Conservation (phyloP, 1,140 invertebrate species). For the Harlomillsia oculata region DNA sequence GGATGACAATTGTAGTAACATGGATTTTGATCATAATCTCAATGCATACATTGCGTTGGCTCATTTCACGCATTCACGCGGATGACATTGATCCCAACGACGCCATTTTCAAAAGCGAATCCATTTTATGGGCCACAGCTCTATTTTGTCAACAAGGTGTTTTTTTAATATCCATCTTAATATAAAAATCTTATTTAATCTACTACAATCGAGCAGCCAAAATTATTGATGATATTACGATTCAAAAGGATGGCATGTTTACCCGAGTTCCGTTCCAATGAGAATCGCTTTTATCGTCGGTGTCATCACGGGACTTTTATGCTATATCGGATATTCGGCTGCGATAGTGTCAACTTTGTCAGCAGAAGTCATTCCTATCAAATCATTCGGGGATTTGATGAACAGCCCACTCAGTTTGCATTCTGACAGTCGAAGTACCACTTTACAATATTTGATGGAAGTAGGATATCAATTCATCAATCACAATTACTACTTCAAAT, state of each 20-base stretch:
- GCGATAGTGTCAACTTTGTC: constrained; percentile 28
- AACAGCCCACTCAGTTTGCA: constrained; percentile 3
- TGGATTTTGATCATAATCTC: not conserved
- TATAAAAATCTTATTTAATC: too few relatives aligned
- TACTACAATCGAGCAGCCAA: too few relatives aligned
- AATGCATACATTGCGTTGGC: not conserved
- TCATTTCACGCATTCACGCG: too few relatives aligned
- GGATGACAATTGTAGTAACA: not conserved
- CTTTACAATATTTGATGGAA: too few relatives aligned
- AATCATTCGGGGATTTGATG: constrained; percentile 16
- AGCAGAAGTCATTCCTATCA: constrained; percentile 25
- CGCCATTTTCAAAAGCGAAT: too few relatives aligned
- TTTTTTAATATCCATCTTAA: not conserved
- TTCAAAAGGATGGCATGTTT: constrained; percentile 31
- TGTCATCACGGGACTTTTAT: constrained; percentile 9
- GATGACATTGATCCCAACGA: too few relatives aligned
- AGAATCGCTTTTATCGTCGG: constrained; percentile 25
- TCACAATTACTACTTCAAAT: too few relatives aligned
- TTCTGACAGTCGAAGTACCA: too few relatives aligned
- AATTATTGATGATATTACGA: too few relatives aligned
- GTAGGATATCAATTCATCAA: too few relatives aligned
- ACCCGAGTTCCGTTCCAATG: constrained; percentile 6
- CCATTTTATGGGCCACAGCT: too few relatives aligned
- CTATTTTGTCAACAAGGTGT: too few relatives aligned
- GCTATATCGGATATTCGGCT: constrained; percentile 26